Conservation (phyloP, 2,888 invertebrate genomes). For the Escarpia spicata region DNA sequence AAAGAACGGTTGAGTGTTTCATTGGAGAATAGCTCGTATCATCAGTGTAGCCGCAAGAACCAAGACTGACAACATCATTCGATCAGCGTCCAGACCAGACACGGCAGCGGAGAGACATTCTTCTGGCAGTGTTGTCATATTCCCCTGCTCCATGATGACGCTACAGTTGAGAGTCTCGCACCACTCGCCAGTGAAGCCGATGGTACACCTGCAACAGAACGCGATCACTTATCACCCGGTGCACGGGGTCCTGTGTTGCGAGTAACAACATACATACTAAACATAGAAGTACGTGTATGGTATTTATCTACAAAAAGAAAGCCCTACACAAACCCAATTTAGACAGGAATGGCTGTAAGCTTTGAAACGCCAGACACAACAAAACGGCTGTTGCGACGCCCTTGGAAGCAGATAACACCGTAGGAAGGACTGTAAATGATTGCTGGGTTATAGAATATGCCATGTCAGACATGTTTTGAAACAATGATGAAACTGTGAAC, state of each 20-base stretch:
- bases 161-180: constrained; percentile 1
- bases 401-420: too few relatives aligned
- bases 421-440: too few relatives aligned
- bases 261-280: background rate
- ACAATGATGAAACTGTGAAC: too few relatives aligned
- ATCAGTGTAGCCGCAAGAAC: background rate
- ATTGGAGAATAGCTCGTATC: background rate
- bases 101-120: background rate
- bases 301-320: background rate
- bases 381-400: background rate
- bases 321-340: too few relatives aligned
- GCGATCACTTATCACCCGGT: background rate
- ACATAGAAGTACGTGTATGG: background rate
- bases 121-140: background rate
- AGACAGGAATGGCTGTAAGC: background rate
- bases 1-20: background rate
- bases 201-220: background rate
- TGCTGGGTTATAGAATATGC: too few relatives aligned
- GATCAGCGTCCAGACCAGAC: background rate
- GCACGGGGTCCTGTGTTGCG: background rate
- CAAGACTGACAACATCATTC: background rate
- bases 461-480: too few relatives aligned
- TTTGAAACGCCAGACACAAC: background rate
- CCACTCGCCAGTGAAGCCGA: background rate
- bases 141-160: background rate